Evolutionary conservation across 2,888 invertebrate species (phyloP).

Genomic region (Drosophila borealis): DNA sequence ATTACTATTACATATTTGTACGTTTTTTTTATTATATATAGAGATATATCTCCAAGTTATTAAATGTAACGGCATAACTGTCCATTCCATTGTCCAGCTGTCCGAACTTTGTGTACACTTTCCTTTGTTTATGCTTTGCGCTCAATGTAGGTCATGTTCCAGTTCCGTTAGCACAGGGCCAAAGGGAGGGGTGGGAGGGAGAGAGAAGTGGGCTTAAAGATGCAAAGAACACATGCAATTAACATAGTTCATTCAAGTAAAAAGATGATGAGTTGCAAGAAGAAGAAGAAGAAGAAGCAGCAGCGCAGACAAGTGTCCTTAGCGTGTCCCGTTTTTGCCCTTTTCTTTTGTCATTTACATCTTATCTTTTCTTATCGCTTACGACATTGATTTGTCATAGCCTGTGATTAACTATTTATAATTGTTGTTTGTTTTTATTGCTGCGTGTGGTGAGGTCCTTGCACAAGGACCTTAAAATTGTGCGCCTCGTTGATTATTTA

Average conservation of each 20-base stretch:
- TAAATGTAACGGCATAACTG: constrained; percentile 2
- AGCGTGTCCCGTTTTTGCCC: constrained; percentile 6
- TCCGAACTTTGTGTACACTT: constrained; percentile 15
- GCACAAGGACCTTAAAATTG: constrained; percentile 67
- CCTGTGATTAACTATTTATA: constrained; percentile 29
- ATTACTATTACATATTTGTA: no score
- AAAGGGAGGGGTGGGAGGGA: background rate
- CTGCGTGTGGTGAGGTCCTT: constrained; percentile 39
- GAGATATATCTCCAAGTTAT: background rate
- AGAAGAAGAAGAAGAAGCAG: constrained; percentile 1
- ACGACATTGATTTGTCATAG: constrained; percentile 30
- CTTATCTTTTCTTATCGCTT: background rate
- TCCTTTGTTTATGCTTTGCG: constrained; percentile 43
- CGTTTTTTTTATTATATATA: background rate
- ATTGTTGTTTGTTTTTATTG: constrained; percentile 20
- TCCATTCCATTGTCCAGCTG: constrained; percentile 18
- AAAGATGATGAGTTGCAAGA: constrained; percentile 6
- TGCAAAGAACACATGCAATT: constrained; percentile 48
- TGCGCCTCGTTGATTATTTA: constrained; percentile 72
- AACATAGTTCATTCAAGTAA: constrained; percentile 27
- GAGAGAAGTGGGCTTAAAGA: constrained; percentile 1
- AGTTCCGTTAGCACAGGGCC: constrained; percentile 38
- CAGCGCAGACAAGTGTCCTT: constrained; percentile 35
- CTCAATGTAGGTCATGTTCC: constrained; percentile 73
- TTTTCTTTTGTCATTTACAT: background rate